Evolutionary conservation across 2,113 vertebrate genomes (phyloP), one percentile per base, ranked within the genome.

Genomic region (Taurulus bubalis): DNA sequence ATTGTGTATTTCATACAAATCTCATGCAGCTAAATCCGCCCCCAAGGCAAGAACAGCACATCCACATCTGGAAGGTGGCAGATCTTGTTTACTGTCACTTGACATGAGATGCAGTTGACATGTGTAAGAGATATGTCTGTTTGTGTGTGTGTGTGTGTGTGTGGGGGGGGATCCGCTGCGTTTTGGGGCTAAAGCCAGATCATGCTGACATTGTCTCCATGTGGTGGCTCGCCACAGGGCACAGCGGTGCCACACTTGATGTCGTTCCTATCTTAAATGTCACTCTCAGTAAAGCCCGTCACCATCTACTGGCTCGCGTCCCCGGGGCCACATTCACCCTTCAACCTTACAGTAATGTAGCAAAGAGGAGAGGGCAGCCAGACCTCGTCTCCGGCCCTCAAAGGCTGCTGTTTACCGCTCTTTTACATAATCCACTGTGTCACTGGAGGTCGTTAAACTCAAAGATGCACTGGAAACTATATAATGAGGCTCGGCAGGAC

Each of bases 251-350:
- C 88, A 89, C 78, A 75, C 85, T 89, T 83, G 67, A 91, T 92
- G 91, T 92, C 83, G 72, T 84, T 87, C 83, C 85, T 85, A 89
- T 92, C 90, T 86, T 85, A 94, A 92, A 92, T 92, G 92, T 94
- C 91, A 91, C 84, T 92, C 87, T 90, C 81, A 75, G 85, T 89
- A 70, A 59, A 80, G 73, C 76, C 86, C 69, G 40, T 91, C 87
- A 71, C 89, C 87, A 71, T 87, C 85, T 40, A 40, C 66, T 85
- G 71, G 62, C 73, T 79, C 16, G 1, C 47, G 64, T 87, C 87
- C 91, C 89, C 40, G 8, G 89, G 90, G 87, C 86, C 84, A 71
- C 72, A 15, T 90, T 94, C 92, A 90, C 89, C 92, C 91, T 91
- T 92, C 88, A 91, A 88, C 91, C 92, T 90, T 83, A 86, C 82